phyloP scores from a whole-genome alignment of 2,888 invertebrate species.

The Drosophila neotestacea region DNA sequence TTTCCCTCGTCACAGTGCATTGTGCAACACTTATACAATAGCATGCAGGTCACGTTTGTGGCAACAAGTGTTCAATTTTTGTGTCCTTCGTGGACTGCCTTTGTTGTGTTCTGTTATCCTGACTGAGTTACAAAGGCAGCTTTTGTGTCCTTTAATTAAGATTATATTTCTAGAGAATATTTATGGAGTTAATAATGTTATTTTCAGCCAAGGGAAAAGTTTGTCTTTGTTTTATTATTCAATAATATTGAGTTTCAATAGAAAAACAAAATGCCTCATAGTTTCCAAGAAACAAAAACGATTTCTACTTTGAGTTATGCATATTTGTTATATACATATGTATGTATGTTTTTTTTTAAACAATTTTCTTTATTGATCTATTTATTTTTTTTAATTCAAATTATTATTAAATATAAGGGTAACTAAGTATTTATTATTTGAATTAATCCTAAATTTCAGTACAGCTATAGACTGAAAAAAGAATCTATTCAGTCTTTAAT shows the following conservation, averaged over 20 bases:
- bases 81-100: constrained; percentile 24
- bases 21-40: constrained; percentile 18
- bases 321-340: no score
- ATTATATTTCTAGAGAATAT: constrained; percentile 10
- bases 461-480: no score
- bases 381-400: not conserved
- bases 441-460: no score
- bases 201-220: not conserved
- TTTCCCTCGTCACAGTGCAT: not conserved
- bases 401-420: no score
- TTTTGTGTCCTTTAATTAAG: constrained; percentile 44
- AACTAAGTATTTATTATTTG: no score
- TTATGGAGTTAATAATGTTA: not conserved
- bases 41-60: constrained; percentile 69
- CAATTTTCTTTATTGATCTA: not conserved
- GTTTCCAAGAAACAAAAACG: no score
- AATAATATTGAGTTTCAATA: no score
- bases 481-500: no score
- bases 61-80: constrained; percentile 60
- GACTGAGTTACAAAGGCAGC: not conserved
- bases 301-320: no score
- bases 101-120: constrained; percentile 33
- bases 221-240: not conserved
- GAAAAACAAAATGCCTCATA: no score
- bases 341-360: no score